phyloP scores from a whole-genome alignment of 2,113 vertebrate genomes.

The Urocitellus parryii region DNA sequence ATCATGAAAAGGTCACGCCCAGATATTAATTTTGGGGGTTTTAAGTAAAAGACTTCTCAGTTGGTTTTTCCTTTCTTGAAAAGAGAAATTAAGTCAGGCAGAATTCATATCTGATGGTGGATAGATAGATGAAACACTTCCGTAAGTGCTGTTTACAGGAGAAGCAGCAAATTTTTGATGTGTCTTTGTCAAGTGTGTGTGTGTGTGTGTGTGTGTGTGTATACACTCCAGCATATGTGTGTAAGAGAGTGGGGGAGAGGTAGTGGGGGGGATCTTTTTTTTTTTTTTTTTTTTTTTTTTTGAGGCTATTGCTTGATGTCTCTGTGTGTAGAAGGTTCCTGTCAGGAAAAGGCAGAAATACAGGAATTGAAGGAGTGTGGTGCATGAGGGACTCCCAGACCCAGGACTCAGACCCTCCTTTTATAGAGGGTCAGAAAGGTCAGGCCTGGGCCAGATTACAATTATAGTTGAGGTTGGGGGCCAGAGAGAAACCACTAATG shows the following conservation, averaged over 20 bases:
- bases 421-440: neutral
- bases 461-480: neutral
- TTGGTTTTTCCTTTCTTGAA: slow-evolving; percentile 48
- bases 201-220: neutral
- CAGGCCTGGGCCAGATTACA: neutral
- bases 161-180: neutral
- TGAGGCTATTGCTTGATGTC: too few species aligned
- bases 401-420: neutral
- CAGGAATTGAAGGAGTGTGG: neutral
- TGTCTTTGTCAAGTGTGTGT: neutral
- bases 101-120: slow-evolving; percentile 41
- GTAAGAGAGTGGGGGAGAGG: too few species aligned
- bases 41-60: slow-evolving; percentile 14
- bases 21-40: slow-evolving; percentile 23
- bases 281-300: too few species aligned
- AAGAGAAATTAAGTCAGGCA: slow-evolving; percentile 29
- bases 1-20: neutral
- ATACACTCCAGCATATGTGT: too few species aligned
- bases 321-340: neutral
- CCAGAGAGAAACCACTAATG: neutral
- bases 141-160: neutral
- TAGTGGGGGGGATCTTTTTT: neutral
- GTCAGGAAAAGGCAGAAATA: slow-evolving; percentile 10
- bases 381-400: neutral
- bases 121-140: neutral